Base-by-base conservation (phyloP, 1,140 invertebrate genomes). In the Plectrocnemia conspersa region DNA sequence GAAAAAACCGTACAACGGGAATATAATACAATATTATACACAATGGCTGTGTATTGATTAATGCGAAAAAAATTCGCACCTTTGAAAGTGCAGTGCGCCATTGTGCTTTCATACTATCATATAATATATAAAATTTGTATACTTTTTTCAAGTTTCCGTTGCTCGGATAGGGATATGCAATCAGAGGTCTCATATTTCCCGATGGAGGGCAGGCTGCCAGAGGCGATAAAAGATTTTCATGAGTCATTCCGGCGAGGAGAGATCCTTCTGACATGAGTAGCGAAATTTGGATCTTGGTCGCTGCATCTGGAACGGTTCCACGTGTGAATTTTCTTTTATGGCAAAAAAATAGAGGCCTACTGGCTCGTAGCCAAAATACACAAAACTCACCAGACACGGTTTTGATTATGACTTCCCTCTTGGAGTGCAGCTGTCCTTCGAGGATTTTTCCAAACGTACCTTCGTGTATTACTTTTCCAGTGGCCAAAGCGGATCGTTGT, bases 131-230 rank as follows among this genome's bases (percentile, higher is more conserved):
- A n/a, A n/a, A n/a, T n/a, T n/a, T n/a, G n/a, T n/a, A n/a, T n/a
- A n/a, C n/a, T n/a, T 85, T 83, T 72, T 96, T 96, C 11, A 97
- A 78, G 75, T 95, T 95, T 48, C 91, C 85, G 66, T 91, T 87
- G 54, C 78, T 75, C 35, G 81, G 77, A 71, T 84, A 85, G 25
- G 86, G 85, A 70, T 93, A 96, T 10, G 91, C 82, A 19, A 95
- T 73, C 53, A 91, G 77, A 0, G 91, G 88, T 55, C 79, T 42
- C 3, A 27, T 9, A n/a, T 19, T 3, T 10, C 48, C 47, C 11
- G 45, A 23, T 1, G 58, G 54, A 4, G 54, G 78, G 65, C 88
- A 91, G 0, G 88, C 86, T 7, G 86, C 87, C 45, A 92, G 78
- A 1, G 94, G 80, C 0, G 87, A 80, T 27, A 93, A 78, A 10